A percentile compares a stretch with the other conserved stretches of the same genome.
These are phyloP conservation scores for Colistium nudipinnis DNA, from an alignment of 2,113 vertebrate genomes.

Conservation along the genomic window DNA sequence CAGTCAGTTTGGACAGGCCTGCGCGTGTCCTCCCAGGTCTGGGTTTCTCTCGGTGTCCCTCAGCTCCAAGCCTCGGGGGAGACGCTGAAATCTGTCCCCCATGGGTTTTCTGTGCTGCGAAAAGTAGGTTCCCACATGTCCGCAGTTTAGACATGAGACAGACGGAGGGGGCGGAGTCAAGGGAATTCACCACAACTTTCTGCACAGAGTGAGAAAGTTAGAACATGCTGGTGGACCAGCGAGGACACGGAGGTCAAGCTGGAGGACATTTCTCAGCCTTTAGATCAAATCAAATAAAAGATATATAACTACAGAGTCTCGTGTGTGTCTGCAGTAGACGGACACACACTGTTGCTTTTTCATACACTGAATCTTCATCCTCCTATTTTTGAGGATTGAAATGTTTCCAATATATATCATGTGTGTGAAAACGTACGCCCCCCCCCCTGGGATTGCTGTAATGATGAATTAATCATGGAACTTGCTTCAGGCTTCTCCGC, in stretches of 20 bases:
- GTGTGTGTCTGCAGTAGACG: no score
- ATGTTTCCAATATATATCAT: no score
- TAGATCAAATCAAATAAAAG: no score
- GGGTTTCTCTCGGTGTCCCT: constrained; percentile 36
- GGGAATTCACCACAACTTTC: constrained; percentile 18
- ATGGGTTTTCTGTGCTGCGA: constrained; percentile 1
- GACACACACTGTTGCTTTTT: no score
- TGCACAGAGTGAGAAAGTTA: constrained; percentile 17
- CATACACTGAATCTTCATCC: no score
- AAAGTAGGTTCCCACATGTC: constrained; percentile 28
- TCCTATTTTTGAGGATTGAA: no score
- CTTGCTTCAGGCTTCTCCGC: constrained; percentile 53
- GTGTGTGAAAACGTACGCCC: no score
- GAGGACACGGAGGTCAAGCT: background rate
- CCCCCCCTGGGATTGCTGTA: constrained; percentile 41
- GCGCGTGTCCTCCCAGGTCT: constrained; percentile 44
- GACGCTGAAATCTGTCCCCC: constrained; percentile 45
- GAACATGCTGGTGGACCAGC: background rate
- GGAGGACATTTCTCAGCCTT: no score
- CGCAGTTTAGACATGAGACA: background rate
- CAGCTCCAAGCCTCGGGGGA: constrained; percentile 29
- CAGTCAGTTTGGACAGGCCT: no score
- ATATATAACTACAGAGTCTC: no score
- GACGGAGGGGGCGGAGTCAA: background rate
- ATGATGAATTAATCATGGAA: constrained; percentile 63